phyloP scores from a whole-genome alignment of 2,797 vertebrate species.

The Channallabes apus region DNA sequence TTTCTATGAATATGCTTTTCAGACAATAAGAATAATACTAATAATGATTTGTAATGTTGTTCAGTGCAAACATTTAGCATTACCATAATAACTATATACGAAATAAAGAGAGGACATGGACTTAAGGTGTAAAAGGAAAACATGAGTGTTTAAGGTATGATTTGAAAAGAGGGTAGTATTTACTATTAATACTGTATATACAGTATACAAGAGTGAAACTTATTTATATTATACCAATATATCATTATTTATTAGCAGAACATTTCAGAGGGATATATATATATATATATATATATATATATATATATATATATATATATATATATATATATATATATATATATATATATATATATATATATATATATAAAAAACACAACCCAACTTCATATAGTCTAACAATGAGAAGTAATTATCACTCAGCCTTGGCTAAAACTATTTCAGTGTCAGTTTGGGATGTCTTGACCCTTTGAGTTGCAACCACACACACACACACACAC shows the following conservation, averaged over 20 bases:
- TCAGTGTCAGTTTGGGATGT: constrained; percentile 3
- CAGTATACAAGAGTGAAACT: neutral
- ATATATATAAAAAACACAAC: too few relatives aligned
- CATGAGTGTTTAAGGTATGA: neutral
- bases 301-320: too few relatives aligned
- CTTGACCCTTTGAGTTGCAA: constrained; percentile 23
- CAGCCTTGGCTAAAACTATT: neutral
- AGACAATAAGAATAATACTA: constrained; percentile 4
- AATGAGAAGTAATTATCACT: neutral
- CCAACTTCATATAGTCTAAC: neutral
- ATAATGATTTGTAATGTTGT: neutral
- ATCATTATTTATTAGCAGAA: neutral
- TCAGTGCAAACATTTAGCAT: neutral
- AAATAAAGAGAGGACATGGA: neutral
- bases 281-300: too few relatives aligned
- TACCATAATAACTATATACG: neutral
- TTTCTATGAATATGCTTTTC: constrained; percentile 28
- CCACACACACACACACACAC: constrained; percentile 3
- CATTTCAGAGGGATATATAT: neutral
- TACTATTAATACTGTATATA: neutral
- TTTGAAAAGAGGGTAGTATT: neutral
- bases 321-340: too few relatives aligned
- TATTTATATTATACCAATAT: neutral
- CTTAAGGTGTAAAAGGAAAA: neutral
- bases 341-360: too few relatives aligned